Conservation (phyloP, 2,888 invertebrate genomes). For the Cyclophora albipunctata region DNA sequence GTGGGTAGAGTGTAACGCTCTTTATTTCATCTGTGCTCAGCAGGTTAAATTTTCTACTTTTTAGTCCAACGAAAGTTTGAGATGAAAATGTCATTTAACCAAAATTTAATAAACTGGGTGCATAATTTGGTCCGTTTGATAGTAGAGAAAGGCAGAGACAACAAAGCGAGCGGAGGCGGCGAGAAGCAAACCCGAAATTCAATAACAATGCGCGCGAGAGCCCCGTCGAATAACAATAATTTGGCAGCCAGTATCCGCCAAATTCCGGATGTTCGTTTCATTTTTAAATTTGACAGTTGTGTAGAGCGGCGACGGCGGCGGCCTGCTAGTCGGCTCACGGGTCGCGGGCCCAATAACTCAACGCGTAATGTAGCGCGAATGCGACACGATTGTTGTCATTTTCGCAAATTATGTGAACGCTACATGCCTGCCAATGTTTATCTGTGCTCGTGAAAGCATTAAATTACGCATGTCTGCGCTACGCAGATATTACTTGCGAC, state of each 20-base stretch:
- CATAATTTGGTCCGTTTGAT: constrained; percentile 23
- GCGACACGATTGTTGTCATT: constrained; percentile 68
- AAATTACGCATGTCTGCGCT: constrained; percentile 49
- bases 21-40: constrained; percentile 14
- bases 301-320: constrained; percentile 25
- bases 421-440: constrained; percentile 64
- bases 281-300: constrained; percentile 73
- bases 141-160: constrained; percentile 27
- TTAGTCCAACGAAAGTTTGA: constrained; percentile 7
- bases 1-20: constrained; percentile 14
- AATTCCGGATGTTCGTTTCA: constrained; percentile 67
- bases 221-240: constrained; percentile 69
- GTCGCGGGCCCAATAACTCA: constrained; percentile 51
- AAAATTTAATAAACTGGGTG: constrained; percentile 23
- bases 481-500: constrained; percentile 47
- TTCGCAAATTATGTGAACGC: constrained; percentile 66
- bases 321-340: constrained; percentile 19
- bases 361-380: constrained; percentile 62
- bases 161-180: constrained; percentile 43
- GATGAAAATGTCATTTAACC: background rate
- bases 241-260: constrained; percentile 65
- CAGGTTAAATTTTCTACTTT: constrained; percentile 8
- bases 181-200: constrained; percentile 55
- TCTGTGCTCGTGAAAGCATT: constrained; percentile 60
- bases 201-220: constrained; percentile 54